Evolutionary conservation across 1,140 invertebrate genomes (phyloP).

Genomic region (Drosophila albomicans): DNA sequence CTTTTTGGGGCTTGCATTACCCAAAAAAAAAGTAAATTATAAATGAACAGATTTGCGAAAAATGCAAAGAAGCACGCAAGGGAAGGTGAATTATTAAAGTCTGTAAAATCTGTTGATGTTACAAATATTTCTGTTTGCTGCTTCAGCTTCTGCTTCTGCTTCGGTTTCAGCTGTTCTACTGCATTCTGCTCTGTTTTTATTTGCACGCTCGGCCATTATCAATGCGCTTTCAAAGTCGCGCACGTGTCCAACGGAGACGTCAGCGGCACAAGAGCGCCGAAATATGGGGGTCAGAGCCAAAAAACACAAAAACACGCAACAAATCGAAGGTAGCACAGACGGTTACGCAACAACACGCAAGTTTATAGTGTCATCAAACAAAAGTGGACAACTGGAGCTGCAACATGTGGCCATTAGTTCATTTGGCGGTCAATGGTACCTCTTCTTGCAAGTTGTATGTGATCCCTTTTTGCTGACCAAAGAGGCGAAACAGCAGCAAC

Average conservation of each 20-base stretch:
- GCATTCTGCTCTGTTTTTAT: not conserved
- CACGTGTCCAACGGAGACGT: slow-evolving; percentile 59
- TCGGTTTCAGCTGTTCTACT: not conserved
- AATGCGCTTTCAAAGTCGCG: slow-evolving; percentile 36
- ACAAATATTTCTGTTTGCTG: not conserved
- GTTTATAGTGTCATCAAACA: not conserved
- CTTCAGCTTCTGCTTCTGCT: not conserved
- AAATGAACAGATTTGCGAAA: slow-evolving; percentile 11
- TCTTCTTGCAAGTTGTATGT: not conserved
- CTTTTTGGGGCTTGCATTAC: slow-evolving; percentile 12
- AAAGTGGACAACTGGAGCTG: not conserved
- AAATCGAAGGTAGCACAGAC: slow-evolving; percentile 2
- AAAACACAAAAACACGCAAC: not conserved
- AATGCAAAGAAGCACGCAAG: not conserved
- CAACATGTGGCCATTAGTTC: not conserved
- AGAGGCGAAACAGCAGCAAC: too few relatives aligned
- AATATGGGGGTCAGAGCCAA: slow-evolving; percentile 6
- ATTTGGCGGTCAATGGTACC: not conserved
- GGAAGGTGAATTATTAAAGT: slow-evolving; percentile 1
- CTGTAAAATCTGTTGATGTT: slow-evolving; percentile 16
- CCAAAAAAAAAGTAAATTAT: not conserved
- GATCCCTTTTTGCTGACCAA: slow-evolving; percentile 17
- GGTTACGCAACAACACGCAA: slow-evolving; percentile 20
- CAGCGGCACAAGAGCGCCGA: slow-evolving; percentile 3
- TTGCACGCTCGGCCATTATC: slow-evolving; percentile 53